These are phyloP conservation scores for Anagrus nilaparvatae DNA, from an alignment of 1,140 invertebrate species.

Conservation along the genomic window DNA sequence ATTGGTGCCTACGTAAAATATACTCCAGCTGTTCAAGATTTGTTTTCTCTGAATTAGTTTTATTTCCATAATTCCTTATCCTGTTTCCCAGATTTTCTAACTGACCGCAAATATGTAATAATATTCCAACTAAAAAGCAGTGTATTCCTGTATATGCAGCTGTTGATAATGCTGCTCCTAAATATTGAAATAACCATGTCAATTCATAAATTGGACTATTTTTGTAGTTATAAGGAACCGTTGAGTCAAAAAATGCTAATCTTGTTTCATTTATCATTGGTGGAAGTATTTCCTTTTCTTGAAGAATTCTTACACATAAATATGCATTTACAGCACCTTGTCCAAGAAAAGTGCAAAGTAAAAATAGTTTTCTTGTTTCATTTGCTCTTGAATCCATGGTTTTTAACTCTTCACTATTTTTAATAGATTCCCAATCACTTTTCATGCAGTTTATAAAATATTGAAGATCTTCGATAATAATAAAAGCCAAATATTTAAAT, in stretches of 20 bases:
- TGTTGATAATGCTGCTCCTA: slow-evolving; percentile 28
- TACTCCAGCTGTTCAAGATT: too few species aligned
- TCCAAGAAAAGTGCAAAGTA: neutral
- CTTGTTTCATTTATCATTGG: neutral
- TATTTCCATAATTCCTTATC: too few species aligned
- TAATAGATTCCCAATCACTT: neutral
- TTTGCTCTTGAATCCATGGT: slow-evolving; percentile 5
- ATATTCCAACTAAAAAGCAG: slow-evolving; percentile 37
- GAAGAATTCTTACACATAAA: neutral
- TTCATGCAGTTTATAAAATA: neutral
- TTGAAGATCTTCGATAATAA: slow-evolving; percentile 1
- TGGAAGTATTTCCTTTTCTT: slow-evolving; percentile 6
- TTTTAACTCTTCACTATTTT: neutral
- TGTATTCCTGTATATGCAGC: slow-evolving; percentile 39
- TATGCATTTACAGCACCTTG: neutral
- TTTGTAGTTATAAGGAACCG: slow-evolving; percentile 32
- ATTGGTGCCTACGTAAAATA: too few species aligned
- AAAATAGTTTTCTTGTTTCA: neutral
- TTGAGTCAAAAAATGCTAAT: neutral
- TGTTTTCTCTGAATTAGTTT: too few species aligned
- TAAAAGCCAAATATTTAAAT: neutral
- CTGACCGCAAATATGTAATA: slow-evolving; percentile 42
- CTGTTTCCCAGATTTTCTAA: slow-evolving; percentile 19
- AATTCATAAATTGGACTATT: slow-evolving; percentile 38
- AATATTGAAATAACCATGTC: slow-evolving; percentile 37